These are phyloP conservation scores for Gryon sp. DNA, from an alignment of 1,140 invertebrate species.

Conservation along the genomic window DNA sequence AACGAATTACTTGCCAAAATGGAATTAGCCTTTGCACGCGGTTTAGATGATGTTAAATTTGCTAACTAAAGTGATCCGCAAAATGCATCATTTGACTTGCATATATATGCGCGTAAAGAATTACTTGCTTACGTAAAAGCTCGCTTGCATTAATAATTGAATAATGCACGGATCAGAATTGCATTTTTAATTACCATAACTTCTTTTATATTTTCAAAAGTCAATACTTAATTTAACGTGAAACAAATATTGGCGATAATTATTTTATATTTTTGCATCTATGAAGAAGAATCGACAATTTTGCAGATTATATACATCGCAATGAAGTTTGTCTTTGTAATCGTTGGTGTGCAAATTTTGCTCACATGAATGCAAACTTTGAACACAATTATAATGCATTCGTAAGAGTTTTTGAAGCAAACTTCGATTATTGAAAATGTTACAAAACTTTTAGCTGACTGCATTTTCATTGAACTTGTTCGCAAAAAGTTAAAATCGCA, in stretches of 20 bases:
- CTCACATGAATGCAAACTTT: conserved; percentile 31
- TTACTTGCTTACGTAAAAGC: too few relatives aligned
- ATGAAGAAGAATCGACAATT: too few relatives aligned
- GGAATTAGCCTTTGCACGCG: conserved; percentile 14
- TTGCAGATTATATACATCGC: too few relatives aligned
- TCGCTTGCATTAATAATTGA: conserved; percentile 4
- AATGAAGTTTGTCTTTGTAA: too few relatives aligned
- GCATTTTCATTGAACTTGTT: conserved; percentile 23
- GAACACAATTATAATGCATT: conserved; percentile 39
- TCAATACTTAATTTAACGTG: too few relatives aligned
- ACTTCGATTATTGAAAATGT: conserved; percentile 58
- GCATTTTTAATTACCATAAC: conserved; percentile 27
- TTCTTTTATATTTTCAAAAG: too few relatives aligned
- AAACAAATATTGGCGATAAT: too few relatives aligned
- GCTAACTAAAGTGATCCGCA: background rate
- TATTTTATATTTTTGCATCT: too few relatives aligned
- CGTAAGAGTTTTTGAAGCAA: conserved; percentile 18
- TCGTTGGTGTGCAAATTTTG: background rate
- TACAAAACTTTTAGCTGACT: conserved; percentile 23
- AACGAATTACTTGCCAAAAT: conserved; percentile 34
- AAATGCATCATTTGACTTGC: conserved; percentile 15
- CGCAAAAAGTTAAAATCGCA: conserved; percentile 17
- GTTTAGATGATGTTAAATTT: conserved; percentile 27
- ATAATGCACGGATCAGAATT: conserved; percentile 8
- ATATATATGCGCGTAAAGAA: background rate